phyloP scores from a whole-genome alignment of 1,140 invertebrate species.

The Myzus persicae region DNA sequence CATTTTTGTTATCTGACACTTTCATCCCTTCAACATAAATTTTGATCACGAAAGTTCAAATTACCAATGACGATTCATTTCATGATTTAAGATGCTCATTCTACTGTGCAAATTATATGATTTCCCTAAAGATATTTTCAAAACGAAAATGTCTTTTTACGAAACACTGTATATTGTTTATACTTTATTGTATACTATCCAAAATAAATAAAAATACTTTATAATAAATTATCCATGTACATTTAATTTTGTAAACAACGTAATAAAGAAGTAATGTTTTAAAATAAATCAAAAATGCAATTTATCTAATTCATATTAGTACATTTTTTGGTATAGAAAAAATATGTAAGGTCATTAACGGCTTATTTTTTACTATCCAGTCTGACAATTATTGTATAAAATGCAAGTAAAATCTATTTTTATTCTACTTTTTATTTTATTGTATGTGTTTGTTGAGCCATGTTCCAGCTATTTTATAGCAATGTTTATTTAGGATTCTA shows the following conservation, averaged over 20 bases:
- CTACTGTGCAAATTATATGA: conserved; percentile 11
- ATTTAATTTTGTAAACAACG: not conserved
- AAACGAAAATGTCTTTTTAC: not conserved
- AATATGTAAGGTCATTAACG: not conserved
- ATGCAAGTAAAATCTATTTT: conserved; percentile 19
- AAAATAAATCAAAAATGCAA: not conserved
- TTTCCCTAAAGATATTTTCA: not conserved
- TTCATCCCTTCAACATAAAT: not conserved
- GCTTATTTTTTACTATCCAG: not conserved
- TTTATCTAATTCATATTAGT: not conserved
- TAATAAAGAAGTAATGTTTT: no score
- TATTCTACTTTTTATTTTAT: not conserved
- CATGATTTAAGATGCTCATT: not conserved
- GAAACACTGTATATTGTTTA: not conserved
- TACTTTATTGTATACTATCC: not conserved
- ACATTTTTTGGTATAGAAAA: not conserved
- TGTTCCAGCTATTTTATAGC: not conserved
- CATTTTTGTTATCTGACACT: not conserved
- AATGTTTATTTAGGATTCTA: conserved; percentile 36
- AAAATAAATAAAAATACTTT: not conserved
- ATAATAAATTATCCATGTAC: not conserved
- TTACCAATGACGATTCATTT: conserved; percentile 17
- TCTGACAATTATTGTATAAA: not conserved
- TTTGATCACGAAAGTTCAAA: conserved; percentile 7
- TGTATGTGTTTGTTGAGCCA: not conserved